phyloP scores from a whole-genome alignment of 2,113 vertebrate genomes.

The Festucalex cinctus region DNA sequence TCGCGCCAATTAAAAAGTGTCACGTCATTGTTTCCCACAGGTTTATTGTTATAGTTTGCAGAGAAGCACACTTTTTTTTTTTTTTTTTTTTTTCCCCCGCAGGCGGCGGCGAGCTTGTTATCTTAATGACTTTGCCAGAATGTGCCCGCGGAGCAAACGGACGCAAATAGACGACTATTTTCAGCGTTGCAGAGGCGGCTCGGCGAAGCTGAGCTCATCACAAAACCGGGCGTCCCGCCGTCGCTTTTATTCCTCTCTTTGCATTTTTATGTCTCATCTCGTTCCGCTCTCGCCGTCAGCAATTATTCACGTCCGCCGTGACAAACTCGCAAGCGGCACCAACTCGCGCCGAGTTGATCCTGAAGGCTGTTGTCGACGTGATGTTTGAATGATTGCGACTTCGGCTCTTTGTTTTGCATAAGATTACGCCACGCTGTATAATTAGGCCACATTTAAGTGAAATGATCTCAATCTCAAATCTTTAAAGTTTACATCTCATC shows the following conservation, averaged over 20 bases:
- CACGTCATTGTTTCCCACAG: constrained; percentile 32
- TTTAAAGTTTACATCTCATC: too few species aligned
- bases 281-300: constrained; percentile 9
- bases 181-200: constrained; percentile 42
- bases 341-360: not conserved
- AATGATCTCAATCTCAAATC: too few species aligned
- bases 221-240: constrained; percentile 25
- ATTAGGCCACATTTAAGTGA: too few species aligned
- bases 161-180: constrained; percentile 54
- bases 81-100: too few species aligned
- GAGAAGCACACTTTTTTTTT: constrained; percentile 32
- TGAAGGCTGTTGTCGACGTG: not conserved
- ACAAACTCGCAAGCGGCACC: constrained; percentile 3
- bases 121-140: constrained; percentile 63
- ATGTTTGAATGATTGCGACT: not conserved
- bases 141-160: constrained; percentile 45
- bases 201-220: constrained; percentile 60
- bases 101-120: constrained; percentile 52
- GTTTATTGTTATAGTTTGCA: constrained; percentile 42
- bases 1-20: constrained; percentile 23
- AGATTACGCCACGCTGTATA: not conserved
- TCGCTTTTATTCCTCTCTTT: constrained; percentile 27
- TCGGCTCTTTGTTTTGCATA: not conserved
- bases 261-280: constrained; percentile 21
- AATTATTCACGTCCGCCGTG: constrained; percentile 21